phyloP scores from a whole-genome alignment of 2,888 invertebrate species.

The Polyommatus iphigenia region DNA sequence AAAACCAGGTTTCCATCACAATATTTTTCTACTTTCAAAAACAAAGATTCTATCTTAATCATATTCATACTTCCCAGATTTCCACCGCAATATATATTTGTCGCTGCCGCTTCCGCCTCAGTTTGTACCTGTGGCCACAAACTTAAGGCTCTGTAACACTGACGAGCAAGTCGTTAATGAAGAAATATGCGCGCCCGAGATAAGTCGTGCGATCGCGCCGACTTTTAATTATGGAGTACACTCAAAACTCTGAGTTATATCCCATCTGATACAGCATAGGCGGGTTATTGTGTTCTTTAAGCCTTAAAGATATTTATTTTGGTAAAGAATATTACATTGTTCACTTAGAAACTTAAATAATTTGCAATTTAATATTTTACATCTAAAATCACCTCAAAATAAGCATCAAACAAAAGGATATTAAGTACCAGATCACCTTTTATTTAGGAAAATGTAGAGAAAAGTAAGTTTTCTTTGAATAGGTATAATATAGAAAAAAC shows the following conservation, averaged over 20 bases:
- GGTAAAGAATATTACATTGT: not conserved
- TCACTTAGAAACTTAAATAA: not conserved
- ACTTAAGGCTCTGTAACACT: slow-evolving; percentile 49
- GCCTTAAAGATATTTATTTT: not conserved
- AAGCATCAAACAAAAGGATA: too few species aligned
- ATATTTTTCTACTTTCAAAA: too few species aligned
- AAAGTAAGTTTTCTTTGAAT: too few species aligned
- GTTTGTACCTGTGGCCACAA: not conserved
- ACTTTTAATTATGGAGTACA: slow-evolving; percentile 61
- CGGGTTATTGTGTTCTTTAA: not conserved
- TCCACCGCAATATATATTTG: not conserved
- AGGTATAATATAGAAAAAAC: too few species aligned
- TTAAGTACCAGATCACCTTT: too few species aligned
- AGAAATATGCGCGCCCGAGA: slow-evolving; percentile 74
- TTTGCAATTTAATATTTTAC: too few species aligned
- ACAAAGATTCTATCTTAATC: too few species aligned
- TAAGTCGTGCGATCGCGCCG: slow-evolving; percentile 65
- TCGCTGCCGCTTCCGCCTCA: not conserved
- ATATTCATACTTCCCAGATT: not conserved
- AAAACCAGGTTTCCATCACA: too few species aligned
- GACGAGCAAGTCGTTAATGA: slow-evolving; percentile 68
- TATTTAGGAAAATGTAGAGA: too few species aligned
- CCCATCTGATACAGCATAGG: slow-evolving; percentile 39
- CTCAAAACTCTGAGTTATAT: slow-evolving; percentile 37
- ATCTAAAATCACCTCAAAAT: too few species aligned